phyloP scores from a whole-genome alignment of 2,888 invertebrate genomes.

The Drosophila aldrichi region DNA sequence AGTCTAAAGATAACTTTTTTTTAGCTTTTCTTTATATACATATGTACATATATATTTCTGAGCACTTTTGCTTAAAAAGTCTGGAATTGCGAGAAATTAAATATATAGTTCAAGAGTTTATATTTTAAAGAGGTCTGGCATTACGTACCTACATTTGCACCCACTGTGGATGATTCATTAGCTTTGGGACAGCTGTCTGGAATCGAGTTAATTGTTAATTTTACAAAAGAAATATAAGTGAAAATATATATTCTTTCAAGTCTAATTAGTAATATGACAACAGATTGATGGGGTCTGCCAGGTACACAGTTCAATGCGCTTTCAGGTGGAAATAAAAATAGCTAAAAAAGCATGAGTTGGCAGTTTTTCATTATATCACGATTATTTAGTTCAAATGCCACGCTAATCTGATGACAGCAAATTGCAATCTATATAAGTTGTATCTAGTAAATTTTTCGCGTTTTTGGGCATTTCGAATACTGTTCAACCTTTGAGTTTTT shows the following conservation, averaged over 20 bases:
- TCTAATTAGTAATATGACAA: not conserved
- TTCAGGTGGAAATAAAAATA: slow-evolving; percentile 14
- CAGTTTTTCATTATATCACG: not conserved
- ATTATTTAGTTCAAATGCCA: slow-evolving; percentile 2
- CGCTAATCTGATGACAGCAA: slow-evolving; percentile 2
- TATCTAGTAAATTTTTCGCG: not conserved
- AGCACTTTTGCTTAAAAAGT: not conserved
- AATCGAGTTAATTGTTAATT: not conserved
- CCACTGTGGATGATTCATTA: not conserved
- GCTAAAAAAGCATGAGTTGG: slow-evolving; percentile 39
- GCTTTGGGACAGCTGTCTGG: too few relatives aligned
- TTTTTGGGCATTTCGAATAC: not conserved
- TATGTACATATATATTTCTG: too few relatives aligned
- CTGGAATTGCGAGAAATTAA: not conserved
- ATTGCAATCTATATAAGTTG: too few relatives aligned
- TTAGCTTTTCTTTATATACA: not conserved
- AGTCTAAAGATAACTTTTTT: not conserved
- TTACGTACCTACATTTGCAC: not conserved
- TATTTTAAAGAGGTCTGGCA: too few relatives aligned
- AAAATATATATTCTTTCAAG: not conserved
- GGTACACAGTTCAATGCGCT: slow-evolving; percentile 35
- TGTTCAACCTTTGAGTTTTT: not conserved
- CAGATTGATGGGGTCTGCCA: not conserved
- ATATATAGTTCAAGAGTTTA: not conserved
- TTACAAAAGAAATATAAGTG: too few relatives aligned